Evolutionary conservation across 2,888 invertebrate species (phyloP).

Genomic region (Malachius bipustulatus): DNA sequence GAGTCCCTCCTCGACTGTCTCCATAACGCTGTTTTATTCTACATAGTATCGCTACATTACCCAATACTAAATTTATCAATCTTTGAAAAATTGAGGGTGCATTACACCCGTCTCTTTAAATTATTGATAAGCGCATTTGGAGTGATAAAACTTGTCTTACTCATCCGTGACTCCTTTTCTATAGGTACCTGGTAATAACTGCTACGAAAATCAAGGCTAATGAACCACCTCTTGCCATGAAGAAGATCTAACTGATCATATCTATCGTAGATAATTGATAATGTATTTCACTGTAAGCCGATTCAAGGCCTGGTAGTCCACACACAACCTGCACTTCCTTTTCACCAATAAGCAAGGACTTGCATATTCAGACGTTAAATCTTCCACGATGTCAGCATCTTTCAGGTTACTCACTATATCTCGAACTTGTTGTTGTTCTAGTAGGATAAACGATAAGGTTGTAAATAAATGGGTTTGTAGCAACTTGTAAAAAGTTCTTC

Average conservation of each 20-base stretch:
- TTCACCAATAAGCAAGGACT: conserved; percentile 20
- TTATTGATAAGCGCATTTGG: conserved; percentile 24
- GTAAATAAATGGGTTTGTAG: no score
- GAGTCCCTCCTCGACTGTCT: conserved; percentile 17
- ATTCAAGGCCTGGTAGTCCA: conserved; percentile 26
- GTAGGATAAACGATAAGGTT: no score
- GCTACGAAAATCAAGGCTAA: conserved; percentile 22
- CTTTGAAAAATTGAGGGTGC: conserved; percentile 28
- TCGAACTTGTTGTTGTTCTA: no score
- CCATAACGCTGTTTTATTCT: conserved; percentile 25
- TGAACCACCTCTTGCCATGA: conserved; percentile 20
- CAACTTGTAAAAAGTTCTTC: no score
- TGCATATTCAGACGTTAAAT: no score
- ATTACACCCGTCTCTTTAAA: conserved; percentile 28
- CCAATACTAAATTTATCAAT: conserved; percentile 26
- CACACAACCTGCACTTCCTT: conserved; percentile 21
- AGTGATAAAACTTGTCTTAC: conserved; percentile 26
- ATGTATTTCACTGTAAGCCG: conserved; percentile 22
- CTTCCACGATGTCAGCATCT: no score
- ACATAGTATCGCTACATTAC: conserved; percentile 21
- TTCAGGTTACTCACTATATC: no score
- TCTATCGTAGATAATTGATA: conserved; percentile 26
- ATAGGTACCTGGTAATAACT: conserved; percentile 28
- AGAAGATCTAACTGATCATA: conserved; percentile 24
- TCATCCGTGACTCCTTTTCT: conserved; percentile 16